Conservation (phyloP, 2,888 invertebrate genomes). For the Pristionchus mayeri region DNA sequence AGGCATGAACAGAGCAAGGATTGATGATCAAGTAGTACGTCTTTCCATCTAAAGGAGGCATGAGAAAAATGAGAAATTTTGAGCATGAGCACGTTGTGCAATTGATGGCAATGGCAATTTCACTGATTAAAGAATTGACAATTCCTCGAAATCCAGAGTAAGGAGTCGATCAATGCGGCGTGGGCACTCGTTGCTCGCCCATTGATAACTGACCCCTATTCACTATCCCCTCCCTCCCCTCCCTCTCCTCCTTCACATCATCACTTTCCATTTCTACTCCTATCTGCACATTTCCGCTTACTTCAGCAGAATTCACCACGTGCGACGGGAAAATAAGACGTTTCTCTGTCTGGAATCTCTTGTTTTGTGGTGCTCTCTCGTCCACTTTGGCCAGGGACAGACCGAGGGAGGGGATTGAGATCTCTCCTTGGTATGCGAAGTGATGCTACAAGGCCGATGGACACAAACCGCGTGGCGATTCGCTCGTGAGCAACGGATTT, state of each 20-base stretch:
- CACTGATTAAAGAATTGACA: not conserved
- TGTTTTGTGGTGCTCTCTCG: not conserved
- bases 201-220: slow-evolving; percentile 35
- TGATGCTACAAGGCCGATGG: slow-evolving; percentile 14
- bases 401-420: not conserved
- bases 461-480: not conserved
- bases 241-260: not conserved
- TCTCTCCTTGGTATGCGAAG: not conserved
- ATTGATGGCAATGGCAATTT: too few relatives aligned
- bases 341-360: not conserved
- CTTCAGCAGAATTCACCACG: not conserved
- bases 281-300: slow-evolving; percentile 12
- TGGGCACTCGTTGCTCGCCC: slow-evolving; percentile 14
- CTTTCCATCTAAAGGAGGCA: too few relatives aligned
- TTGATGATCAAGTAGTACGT: too few relatives aligned
- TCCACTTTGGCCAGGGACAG: not conserved
- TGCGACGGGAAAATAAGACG: not conserved
- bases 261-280: slow-evolving; percentile 26
- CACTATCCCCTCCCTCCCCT: not conserved
- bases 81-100: too few relatives aligned
- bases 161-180: not conserved
- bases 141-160: not conserved
- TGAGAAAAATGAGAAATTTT: too few relatives aligned
- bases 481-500: too few relatives aligned
- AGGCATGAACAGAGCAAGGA: too few relatives aligned